Evolutionary conservation across 2,888 invertebrate genomes (phyloP), one percentile per base, ranked within the genome.

Genomic region (Pandemis heparana): DNA sequence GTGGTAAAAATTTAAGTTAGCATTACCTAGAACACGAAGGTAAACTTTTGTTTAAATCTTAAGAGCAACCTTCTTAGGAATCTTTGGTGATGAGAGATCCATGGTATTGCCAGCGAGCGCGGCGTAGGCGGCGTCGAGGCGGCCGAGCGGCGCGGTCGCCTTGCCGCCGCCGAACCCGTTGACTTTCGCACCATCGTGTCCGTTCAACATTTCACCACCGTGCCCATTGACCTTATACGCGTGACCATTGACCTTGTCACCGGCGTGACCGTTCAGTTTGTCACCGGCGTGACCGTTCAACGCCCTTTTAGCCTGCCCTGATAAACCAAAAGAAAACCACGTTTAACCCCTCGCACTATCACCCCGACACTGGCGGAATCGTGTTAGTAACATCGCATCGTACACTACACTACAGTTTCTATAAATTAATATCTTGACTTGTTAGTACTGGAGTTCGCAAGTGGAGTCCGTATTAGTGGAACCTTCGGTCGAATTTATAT

Each of bases 1-100:
- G 79, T 86, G 85, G 85, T 79, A 87, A 91, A 68, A 70, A 48
- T 60, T 41, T 69, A 74, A 70, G 38, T 65, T 65, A 74, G 48
- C 56, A 70, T 53, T 61, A 74, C 53, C 77, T 76, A 76, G 46
- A 53, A 67, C 46, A 46, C 38, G 18, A 66, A 51, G 61, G 56
- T 67, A 63, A 48, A 65, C n/a, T 14, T 43, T 64, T 56, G 64
- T 81, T 86, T 89, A 92, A 80, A 87, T 92, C 85, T 93, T 93
- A 82, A 94, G 87, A 82, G 93, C 91, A 79, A 92, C 89, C 83
- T 92, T 87, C 80, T 86, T 94, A 85, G 90, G 89, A 83, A 92
- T 93, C 92, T 94, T 94, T 91, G 94, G 94, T 89, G 94, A 83
- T 78, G 85, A 86, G 87, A 91, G 87, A 89, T 89, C 89, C 82